Conservation (phyloP, 2,888 invertebrate species). For the Drosophila buzzatii region DNA sequence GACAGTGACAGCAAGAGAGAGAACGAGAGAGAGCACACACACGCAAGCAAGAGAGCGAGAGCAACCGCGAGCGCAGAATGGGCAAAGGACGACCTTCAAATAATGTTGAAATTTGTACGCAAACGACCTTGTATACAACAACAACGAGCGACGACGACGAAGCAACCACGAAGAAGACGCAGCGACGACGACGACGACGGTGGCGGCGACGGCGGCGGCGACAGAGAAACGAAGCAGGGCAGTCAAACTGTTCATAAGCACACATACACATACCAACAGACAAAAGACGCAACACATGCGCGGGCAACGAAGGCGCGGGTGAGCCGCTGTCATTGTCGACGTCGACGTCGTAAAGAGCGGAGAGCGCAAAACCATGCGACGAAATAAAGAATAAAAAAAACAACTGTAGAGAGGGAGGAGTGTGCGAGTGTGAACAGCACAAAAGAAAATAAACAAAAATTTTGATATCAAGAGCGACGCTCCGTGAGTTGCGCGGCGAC, state of each 20-base stretch:
- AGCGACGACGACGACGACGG: slow-evolving; percentile 47
- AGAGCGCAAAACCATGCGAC: slow-evolving; percentile 36
- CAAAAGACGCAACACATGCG: slow-evolving; percentile 72
- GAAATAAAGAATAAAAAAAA: slow-evolving; percentile 57
- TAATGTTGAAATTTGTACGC: slow-evolving; percentile 85
- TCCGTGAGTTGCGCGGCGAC: slow-evolving; percentile 41
- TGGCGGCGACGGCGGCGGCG: slow-evolving; percentile 43
- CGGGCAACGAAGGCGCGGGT: slow-evolving; percentile 44
- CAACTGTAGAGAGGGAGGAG: slow-evolving; percentile 39
- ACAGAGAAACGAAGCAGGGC: slow-evolving; percentile 53
- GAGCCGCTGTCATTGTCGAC: slow-evolving; percentile 14
- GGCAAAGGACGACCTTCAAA: slow-evolving; percentile 86
- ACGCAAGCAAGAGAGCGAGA: slow-evolving; percentile 39
- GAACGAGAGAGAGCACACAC: slow-evolving; percentile 20
- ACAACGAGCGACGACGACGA: slow-evolving; percentile 66
- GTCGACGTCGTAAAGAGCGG: slow-evolving; percentile 23
- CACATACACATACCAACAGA: slow-evolving; percentile 10
- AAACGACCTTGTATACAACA: slow-evolving; percentile 85
- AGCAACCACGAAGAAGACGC: slow-evolving; percentile 61
- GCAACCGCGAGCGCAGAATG: slow-evolving; percentile 58
- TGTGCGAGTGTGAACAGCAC: slow-evolving; percentile 40
- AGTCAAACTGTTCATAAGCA: slow-evolving; percentile 50
- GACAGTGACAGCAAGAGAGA: neutral
- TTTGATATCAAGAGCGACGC: slow-evolving; percentile 59
- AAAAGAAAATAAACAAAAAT: slow-evolving; percentile 79